Conservation (phyloP, 2,113 vertebrate species). For the Phoenicopterus ruber region DNA sequence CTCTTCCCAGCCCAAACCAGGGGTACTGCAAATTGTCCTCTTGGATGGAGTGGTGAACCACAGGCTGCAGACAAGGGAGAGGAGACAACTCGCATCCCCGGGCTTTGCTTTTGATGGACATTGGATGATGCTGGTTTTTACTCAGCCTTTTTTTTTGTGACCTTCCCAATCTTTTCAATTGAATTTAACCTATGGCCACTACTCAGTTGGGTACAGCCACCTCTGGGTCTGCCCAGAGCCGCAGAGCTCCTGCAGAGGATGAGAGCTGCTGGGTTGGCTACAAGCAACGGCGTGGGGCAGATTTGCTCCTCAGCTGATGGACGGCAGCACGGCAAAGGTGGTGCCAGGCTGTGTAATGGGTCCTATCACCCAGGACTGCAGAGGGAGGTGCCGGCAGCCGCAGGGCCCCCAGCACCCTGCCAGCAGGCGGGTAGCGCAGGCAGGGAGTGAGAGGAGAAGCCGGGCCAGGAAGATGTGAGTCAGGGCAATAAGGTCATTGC, state of each 20-base stretch:
- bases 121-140: not conserved
- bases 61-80: not conserved
- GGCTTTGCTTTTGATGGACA: not conserved
- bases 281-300: accelerated
- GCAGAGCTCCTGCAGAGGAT: not conserved
- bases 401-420: not conserved
- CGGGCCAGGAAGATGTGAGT: not conserved
- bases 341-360: not conserved
- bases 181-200: not conserved
- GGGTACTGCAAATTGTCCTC: not conserved
- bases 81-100: not conserved
- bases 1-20: not conserved
- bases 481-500: slow-evolving; percentile 39
- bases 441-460: not conserved
- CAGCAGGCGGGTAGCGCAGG: not conserved
- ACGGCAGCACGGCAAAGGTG: not conserved
- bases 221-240: not conserved
- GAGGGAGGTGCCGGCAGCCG: not conserved
- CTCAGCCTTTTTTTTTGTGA: not conserved
- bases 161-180: not conserved
- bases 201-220: not conserved
- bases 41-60: not conserved
- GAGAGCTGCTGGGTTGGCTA: not conserved
- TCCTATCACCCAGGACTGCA: not conserved
- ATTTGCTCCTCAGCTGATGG: not conserved